Evolutionary conservation across 2,113 vertebrate species (phyloP).

Genomic region (Cairina moschata): DNA sequence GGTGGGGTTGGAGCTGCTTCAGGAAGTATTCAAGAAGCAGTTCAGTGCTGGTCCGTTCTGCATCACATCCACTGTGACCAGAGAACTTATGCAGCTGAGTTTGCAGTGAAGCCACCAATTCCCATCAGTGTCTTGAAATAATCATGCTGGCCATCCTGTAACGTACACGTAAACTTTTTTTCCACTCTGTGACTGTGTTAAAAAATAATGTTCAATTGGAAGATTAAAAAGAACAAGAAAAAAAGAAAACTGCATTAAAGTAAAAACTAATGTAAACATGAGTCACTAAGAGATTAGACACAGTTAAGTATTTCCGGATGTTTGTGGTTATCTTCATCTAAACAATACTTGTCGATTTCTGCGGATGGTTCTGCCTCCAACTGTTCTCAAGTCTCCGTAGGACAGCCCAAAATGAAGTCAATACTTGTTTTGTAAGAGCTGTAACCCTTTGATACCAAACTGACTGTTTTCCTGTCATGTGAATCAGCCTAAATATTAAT

Average conservation of each 20-base stretch:
- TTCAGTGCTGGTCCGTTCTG: not conserved
- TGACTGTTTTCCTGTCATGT: not conserved
- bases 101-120: not conserved
- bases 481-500: slow-evolving; percentile 11
- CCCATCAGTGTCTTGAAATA: slow-evolving; percentile 18
- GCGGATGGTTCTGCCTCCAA: not conserved
- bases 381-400: not conserved
- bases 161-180: slow-evolving; percentile 33
- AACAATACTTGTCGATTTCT: slow-evolving; percentile 45
- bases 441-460: slow-evolving; percentile 9
- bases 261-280: slow-evolving; percentile 36
- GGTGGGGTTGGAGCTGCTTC: not conserved
- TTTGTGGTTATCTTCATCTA: slow-evolving; percentile 56
- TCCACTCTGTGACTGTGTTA: not conserved
- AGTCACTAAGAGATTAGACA: slow-evolving; percentile 55
- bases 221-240: not conserved
- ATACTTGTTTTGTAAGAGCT: slow-evolving; percentile 7
- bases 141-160: not conserved
- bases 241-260: slow-evolving; percentile 24
- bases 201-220: not conserved
- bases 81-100: not conserved
- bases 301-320: slow-evolving; percentile 55
- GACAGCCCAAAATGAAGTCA: not conserved
- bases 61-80: not conserved
- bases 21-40: not conserved